phyloP scores from a whole-genome alignment of 2,888 invertebrate species.

The Pammene aurita region DNA sequence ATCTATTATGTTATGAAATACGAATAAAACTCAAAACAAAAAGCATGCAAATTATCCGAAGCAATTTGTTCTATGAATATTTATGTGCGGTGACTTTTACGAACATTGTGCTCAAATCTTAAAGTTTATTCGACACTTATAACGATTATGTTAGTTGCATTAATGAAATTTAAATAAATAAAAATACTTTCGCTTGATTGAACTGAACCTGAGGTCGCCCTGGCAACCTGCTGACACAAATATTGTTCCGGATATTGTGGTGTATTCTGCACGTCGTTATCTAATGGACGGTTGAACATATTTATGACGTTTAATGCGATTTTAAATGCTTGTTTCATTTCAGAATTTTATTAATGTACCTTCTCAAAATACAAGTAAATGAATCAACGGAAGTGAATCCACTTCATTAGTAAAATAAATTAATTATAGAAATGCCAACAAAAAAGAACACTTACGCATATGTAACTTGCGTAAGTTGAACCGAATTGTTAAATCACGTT shows the following conservation, averaged over 20 bases:
- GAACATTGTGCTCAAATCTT: not conserved
- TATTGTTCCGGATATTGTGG: conserved; percentile 21
- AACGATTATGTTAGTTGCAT: conserved; percentile 9
- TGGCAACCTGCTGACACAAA: conserved; percentile 34
- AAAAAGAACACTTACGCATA: too few species aligned
- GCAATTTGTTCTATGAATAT: conserved; percentile 6
- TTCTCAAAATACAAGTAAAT: not conserved
- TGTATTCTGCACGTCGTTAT: not conserved
- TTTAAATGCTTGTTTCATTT: not conserved
- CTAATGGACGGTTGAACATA: conserved; percentile 2
- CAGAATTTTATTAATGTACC: not conserved
- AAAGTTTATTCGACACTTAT: conserved; percentile 5
- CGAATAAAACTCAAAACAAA: not conserved
- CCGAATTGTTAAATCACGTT: too few species aligned
- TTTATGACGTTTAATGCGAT: conserved; percentile 7
- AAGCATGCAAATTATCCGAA: not conserved
- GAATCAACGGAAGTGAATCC: too few species aligned
- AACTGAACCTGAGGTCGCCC: conserved; percentile 35
- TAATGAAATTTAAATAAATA: conserved; percentile 22
- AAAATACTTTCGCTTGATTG: conserved; percentile 31
- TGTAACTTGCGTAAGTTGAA: too few species aligned
- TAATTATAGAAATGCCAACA: too few species aligned
- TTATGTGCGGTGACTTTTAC: not conserved
- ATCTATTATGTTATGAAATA: too few species aligned
- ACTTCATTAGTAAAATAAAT: too few species aligned